Conservation (phyloP, 2,113 vertebrate genomes). For the Brachypteracias leptosomus region DNA sequence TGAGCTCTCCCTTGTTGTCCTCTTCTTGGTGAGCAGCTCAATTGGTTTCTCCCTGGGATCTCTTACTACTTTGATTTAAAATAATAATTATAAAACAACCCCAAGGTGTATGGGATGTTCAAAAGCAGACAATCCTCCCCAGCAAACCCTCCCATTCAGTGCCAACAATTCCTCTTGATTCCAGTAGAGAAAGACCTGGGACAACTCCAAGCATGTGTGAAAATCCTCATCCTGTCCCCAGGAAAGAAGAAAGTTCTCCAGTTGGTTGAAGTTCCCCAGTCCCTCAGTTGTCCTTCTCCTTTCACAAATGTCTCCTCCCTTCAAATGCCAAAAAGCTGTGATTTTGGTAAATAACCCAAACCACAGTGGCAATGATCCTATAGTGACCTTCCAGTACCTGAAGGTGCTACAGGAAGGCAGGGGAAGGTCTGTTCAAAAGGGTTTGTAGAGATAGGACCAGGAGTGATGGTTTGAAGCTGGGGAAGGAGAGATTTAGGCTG, state of each 20-base stretch:
- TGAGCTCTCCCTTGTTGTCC: fast-evolving
- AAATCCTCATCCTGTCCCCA: background rate
- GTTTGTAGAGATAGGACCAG: too few species aligned
- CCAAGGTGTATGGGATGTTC: background rate
- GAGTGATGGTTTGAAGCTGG: too few species aligned
- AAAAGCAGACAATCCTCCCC: background rate
- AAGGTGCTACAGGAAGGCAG: too few species aligned
- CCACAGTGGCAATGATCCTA: background rate
- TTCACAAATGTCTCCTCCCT: background rate
- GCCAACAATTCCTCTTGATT: background rate
- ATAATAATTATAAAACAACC: background rate
- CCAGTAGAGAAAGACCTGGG: background rate
- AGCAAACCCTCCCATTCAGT: background rate
- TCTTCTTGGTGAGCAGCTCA: background rate
- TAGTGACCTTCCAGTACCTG: too few species aligned
- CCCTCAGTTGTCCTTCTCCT: background rate
- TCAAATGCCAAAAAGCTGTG: background rate
- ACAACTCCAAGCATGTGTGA: background rate
- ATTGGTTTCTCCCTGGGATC: background rate
- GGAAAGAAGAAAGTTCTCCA: background rate
- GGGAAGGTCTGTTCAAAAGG: too few species aligned
- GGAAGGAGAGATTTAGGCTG: too few species aligned
- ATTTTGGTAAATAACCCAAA: background rate
- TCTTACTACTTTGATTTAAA: background rate
- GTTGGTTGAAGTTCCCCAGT: background rate